Evolutionary conservation across 2,113 vertebrate genomes (phyloP).

Genomic region (Dicentrarchus labrax): DNA sequence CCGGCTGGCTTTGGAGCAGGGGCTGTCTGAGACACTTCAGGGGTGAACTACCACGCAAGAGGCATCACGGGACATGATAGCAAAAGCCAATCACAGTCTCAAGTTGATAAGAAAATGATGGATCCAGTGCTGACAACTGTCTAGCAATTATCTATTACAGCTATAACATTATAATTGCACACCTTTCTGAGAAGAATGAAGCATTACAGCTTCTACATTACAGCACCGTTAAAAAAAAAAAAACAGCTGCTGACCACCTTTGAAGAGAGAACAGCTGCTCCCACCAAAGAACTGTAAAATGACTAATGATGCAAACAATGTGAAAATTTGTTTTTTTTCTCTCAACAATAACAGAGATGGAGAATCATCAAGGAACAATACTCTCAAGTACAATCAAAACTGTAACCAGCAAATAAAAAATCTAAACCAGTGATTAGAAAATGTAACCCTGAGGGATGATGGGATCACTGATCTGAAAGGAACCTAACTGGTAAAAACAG

Average conservation of each 20-base stretch:
- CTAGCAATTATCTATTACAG: slow-evolving; percentile 33
- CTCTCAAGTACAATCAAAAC: slow-evolving; percentile 15
- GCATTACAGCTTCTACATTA: slow-evolving; percentile 3
- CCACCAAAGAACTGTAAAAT: slow-evolving; percentile 41
- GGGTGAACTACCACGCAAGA: slow-evolving; percentile 24
- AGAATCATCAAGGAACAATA: slow-evolving; percentile 12
- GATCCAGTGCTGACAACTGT: slow-evolving; percentile 24
- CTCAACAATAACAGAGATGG: slow-evolving; percentile 27
- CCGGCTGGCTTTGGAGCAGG: slow-evolving; percentile 23
- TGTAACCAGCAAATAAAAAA: slow-evolving; percentile 26
- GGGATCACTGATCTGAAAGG: slow-evolving; percentile 56
- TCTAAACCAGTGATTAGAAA: slow-evolving; percentile 26
- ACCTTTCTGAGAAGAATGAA: not conserved
- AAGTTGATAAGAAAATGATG: slow-evolving; percentile 37
- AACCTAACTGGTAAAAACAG: slow-evolving; percentile 43
- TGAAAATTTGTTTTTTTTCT: slow-evolving; percentile 30
- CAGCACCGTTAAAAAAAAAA: slow-evolving; percentile 13
- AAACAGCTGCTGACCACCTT: slow-evolving; percentile 17
- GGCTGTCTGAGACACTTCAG: slow-evolving; percentile 51
- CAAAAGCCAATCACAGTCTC: slow-evolving; percentile 30
- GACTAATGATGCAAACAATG: slow-evolving; percentile 46
- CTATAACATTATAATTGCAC: slow-evolving; percentile 1
- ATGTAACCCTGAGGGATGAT: slow-evolving; percentile 32
- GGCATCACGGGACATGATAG: slow-evolving; percentile 26
- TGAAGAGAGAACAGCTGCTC: slow-evolving; percentile 48